phyloP scores from a whole-genome alignment of 2,888 invertebrate genomes.

The Lithodes maja region DNA sequence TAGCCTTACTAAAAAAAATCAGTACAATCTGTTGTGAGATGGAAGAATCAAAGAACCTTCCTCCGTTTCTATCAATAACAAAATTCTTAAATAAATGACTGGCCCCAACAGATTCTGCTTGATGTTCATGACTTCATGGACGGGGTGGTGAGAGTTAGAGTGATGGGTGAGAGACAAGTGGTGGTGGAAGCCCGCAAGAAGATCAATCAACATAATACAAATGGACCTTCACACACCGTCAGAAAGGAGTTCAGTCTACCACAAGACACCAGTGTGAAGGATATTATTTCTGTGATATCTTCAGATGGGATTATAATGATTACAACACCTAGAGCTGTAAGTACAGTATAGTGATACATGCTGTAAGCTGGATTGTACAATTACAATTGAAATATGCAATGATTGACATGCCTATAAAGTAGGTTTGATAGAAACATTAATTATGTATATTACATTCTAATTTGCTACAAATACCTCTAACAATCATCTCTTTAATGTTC shows the following conservation, averaged over 20 bases:
- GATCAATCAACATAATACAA: no score
- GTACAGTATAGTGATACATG: not conserved
- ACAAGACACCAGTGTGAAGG: conserved; percentile 23
- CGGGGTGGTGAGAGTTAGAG: conserved; percentile 58
- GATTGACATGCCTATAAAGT: not conserved
- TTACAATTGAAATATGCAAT: not conserved
- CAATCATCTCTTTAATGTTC: not conserved
- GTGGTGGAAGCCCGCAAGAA: conserved; percentile 49
- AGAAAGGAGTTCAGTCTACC: conserved; percentile 54
- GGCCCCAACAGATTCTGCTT: conserved; percentile 43
- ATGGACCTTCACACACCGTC: conserved; percentile 24
- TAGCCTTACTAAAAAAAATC: no score
- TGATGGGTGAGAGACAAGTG: conserved; percentile 49
- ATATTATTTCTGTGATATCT: conserved; percentile 24
- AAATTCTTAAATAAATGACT: no score
- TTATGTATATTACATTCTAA: not conserved
- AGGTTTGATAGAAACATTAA: not conserved
- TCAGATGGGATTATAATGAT: conserved; percentile 35
- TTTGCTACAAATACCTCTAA: not conserved
- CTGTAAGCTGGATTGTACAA: not conserved
- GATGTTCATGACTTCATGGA: conserved; percentile 65
- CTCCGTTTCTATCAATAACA: no score
- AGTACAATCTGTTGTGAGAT: no score
- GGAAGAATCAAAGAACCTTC: no score
- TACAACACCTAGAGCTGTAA: conserved; percentile 18